Evolutionary conservation across 1,140 invertebrate species (phyloP), one percentile per base, ranked within the genome.

Genomic region (Philaenus spumarius): DNA sequence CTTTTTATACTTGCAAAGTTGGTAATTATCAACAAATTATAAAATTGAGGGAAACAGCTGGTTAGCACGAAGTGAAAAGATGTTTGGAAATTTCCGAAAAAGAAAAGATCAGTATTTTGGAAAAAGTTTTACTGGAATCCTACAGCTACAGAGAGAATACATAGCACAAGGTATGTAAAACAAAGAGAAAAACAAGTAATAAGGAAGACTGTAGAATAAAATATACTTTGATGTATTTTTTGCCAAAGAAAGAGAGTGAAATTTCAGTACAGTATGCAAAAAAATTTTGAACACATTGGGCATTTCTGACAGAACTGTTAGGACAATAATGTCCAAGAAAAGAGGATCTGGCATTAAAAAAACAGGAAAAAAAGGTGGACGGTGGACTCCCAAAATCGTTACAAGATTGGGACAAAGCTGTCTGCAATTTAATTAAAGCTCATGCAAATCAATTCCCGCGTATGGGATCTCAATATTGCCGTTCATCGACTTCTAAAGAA

Each of bases 81-180:
- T 56, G 55, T 47, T 15, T 17, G 24, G 23, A 56, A 24, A 47
- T 56, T 34, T 30, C 23, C 47, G 55, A 56, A n/a, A 15, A 45
- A 26, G 30, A 45, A 19, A 56, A 42, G 15, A 43, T 24, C 46
- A 24, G 14, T 47, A 56, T 56, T 15, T 47, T 56, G 19, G 7
- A 56, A 12, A 22, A 45, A 15, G 46, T 30, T 23, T 56, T n/a
- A 24, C 17, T 46, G 39, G 37, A 46, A 47, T 23, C 42, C 55
- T 56, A 22, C 42, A 56, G 37, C 14, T 56, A 15, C 37, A 56
- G 45, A 56, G 55, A 42, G 55, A 46, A 22, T 56, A 46, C 23
- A 30, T 56, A 19, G 55, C 35, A 17, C 14, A 9, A 30, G 26
- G 26, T 19, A 37, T 55, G 5, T 11, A 43, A 40, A 22, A 55